Percentiles rank a stretch among this genome's conserved stretches.
phyloP scores from a whole-genome alignment of 2,113 vertebrate genomes.

The Pipa parva region DNA sequence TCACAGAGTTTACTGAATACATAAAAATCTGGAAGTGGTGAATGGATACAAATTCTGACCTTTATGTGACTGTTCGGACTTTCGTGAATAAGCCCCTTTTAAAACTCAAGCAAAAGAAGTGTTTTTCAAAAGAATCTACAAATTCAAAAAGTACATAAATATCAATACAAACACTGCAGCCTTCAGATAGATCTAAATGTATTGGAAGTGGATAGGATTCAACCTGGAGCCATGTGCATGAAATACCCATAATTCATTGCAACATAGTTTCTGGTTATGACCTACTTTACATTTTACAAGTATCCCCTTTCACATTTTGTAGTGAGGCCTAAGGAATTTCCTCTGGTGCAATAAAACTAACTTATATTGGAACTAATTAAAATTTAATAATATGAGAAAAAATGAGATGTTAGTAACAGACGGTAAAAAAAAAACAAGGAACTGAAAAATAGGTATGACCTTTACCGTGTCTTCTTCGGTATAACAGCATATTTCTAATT shows the following conservation, averaged over 20 bases:
- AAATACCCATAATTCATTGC: background rate
- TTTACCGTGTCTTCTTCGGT: conserved; percentile 19
- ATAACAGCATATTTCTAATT: conserved; percentile 33
- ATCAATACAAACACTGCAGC: too few species aligned
- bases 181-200: too few species aligned
- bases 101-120: too few species aligned
- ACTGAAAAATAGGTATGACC: conserved; percentile 34
- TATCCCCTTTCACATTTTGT: conserved; percentile 15
- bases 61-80: too few species aligned
- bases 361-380: conserved; percentile 35
- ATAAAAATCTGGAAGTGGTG: too few species aligned
- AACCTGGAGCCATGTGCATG: too few species aligned
- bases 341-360: conserved; percentile 13
- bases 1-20: too few species aligned
- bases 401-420: conserved; percentile 11
- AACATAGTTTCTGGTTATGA: background rate
- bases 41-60: too few species aligned
- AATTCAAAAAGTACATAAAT: too few species aligned
- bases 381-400: conserved; percentile 34
- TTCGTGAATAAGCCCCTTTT: too few species aligned
- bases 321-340: conserved; percentile 10
- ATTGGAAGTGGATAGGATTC: too few species aligned
- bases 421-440: conserved; percentile 28
- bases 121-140: too few species aligned
- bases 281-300: conserved; percentile 3